phyloP scores from a whole-genome alignment of 2,888 invertebrate species.

The Erebia ligea region DNA sequence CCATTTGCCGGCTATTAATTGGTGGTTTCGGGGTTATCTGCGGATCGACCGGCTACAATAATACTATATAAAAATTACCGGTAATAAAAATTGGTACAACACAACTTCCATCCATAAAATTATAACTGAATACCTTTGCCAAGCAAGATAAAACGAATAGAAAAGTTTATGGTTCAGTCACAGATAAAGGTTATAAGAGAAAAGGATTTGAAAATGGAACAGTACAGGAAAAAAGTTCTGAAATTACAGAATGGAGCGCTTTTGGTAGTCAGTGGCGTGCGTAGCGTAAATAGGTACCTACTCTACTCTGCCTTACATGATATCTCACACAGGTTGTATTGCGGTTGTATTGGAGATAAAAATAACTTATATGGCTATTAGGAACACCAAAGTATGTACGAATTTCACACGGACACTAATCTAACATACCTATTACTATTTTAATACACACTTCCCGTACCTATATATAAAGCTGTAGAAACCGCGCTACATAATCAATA shows the following conservation, averaged over 20 bases:
- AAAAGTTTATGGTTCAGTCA: background rate
- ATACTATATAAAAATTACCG: too few species aligned
- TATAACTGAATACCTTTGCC: constrained; percentile 6
- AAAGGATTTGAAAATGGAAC: constrained; percentile 30
- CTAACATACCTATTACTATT: background rate
- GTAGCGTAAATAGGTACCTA: too few species aligned
- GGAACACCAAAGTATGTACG: background rate
- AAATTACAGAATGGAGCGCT: constrained; percentile 35
- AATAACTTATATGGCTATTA: constrained; percentile 42
- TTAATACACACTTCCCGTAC: constrained; percentile 3
- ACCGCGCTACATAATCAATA: constrained; percentile 14
- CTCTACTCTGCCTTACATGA: constrained; percentile 23
- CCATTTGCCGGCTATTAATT: too few species aligned
- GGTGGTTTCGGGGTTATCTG: too few species aligned
- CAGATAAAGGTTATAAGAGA: too few species aligned
- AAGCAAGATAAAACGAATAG: background rate
- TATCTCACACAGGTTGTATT: constrained; percentile 23
- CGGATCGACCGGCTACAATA: too few species aligned
- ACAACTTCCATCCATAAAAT: background rate
- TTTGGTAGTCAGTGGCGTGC: constrained; percentile 39
- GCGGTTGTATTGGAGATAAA: constrained; percentile 1
- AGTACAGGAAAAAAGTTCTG: constrained; percentile 23
- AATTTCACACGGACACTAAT: too few species aligned
- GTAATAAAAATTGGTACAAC: too few species aligned
- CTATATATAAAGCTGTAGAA: background rate